Base-by-base conservation (phyloP, 2,797 vertebrate species). In the Tauraco hartlaubi region DNA sequence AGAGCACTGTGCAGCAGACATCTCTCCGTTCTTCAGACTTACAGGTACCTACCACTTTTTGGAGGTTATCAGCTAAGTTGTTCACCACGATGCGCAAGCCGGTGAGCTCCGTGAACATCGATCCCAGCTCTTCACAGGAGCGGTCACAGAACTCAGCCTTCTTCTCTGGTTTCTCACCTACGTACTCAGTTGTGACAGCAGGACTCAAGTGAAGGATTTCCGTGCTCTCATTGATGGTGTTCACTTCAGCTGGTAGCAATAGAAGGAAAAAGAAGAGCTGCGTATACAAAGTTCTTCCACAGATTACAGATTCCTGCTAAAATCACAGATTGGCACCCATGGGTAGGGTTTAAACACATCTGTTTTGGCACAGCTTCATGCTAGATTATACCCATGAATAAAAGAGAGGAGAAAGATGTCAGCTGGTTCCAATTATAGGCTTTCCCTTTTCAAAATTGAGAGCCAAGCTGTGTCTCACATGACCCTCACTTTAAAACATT, bases 91-190 rank as follows among this genome's bases (percentile, higher is more conserved):
- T 97, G 1, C 99, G 99, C 12, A 99, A 98, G 49, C 99, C 99
- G 0, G 99, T 99, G 63, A 99, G 99, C 96, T 99, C 99, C 3
- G 98, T 98, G 94, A 99, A 99, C 99, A 99, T 99, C 15, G 97
- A 98, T 90, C 98, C 98, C 54, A 99, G 98, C 78, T 99, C 99
- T 87, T 99, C 99, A 5, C 99, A 99, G 69, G 99, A 99, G 25
- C 98, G 99, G 66, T 99, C 99, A 10, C 99, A 99, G 97, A 99
- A 99, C 23, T 99, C 99, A 0, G 97, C 85, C 25, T 97, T 97
- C 87, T 98, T 98, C 20, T 98, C 98, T 3, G 98, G 80, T 46
- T 99, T 98, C 89, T 98, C 98, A 4, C 98, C 99, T 55, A 98
- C 98, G 1, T 99, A 97, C 90, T 99, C 99, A 0, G 98, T 98